A percentile compares a stretch with the other conserved stretches of the same genome.
phyloP scores from a whole-genome alignment of 2,113 vertebrate species.

The Pongo abelii region DNA sequence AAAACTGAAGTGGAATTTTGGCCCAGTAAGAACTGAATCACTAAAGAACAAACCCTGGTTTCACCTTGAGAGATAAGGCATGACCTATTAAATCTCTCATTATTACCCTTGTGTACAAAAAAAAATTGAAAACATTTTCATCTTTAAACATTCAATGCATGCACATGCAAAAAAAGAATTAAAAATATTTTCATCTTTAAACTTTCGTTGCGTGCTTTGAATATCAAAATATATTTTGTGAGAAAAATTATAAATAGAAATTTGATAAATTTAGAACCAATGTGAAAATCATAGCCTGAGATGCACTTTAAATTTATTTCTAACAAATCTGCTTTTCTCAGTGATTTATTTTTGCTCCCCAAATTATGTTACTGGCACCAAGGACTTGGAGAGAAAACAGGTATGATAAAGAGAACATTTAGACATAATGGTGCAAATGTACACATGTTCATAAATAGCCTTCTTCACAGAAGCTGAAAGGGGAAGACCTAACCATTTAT shows the following conservation, averaged over 20 bases:
- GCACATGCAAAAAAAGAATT: conserved; percentile 54
- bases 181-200: conserved; percentile 76
- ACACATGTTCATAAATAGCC: conserved; percentile 45
- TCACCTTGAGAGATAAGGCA: neutral
- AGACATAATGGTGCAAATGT: conserved; percentile 24
- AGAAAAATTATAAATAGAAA: conserved; percentile 77
- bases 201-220: conserved; percentile 58
- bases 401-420: conserved; percentile 43
- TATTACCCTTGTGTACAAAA: neutral
- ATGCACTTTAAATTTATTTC: conserved; percentile 66
- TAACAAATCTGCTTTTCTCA: conserved; percentile 65
- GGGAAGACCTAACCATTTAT: neutral
- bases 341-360: conserved; percentile 63
- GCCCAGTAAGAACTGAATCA: neutral
- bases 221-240: conserved; percentile 74
- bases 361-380: conserved; percentile 66
- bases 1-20: neutral
- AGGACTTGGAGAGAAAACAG: conserved; percentile 41
- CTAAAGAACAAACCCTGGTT: neutral
- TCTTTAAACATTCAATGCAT: conserved; percentile 57
- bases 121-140: conserved; percentile 62
- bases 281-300: conserved; percentile 69
- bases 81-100: neutral
- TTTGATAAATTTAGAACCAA: conserved; percentile 75
- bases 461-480: conserved; percentile 8